Percentiles rank a stretch among this genome's conserved stretches.
phyloP scores from a whole-genome alignment of 37 sponge, comb jelly and placozoan species.

The Agelas oroides region DNA sequence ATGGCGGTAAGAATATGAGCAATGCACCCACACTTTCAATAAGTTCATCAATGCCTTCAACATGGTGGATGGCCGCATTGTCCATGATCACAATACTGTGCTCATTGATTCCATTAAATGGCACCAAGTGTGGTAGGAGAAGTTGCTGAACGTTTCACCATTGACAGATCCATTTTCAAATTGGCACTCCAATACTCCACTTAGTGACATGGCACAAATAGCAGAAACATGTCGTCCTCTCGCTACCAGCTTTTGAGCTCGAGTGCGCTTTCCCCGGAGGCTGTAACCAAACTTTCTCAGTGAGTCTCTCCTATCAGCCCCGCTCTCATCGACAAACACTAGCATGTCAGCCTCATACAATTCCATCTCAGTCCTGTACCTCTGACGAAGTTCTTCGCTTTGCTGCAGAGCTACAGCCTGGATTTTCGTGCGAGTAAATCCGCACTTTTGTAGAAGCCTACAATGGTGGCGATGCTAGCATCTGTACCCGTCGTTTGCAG shows the following conservation, averaged over 20 bases:
- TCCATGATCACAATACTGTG: slow-evolving; percentile 18
- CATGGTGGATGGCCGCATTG: slow-evolving; percentile 15
- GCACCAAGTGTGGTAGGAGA: slow-evolving; percentile 23
- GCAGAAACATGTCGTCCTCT: slow-evolving; percentile 31
- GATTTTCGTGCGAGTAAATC: too few relatives aligned
- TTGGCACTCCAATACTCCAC: slow-evolving; percentile 26
- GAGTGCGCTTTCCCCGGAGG: slow-evolving; percentile 7
- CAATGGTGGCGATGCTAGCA: too few relatives aligned
- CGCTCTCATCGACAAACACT: slow-evolving; percentile 48
- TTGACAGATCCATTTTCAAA: background rate
- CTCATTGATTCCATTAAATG: slow-evolving; percentile 23
- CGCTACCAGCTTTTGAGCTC: background rate
- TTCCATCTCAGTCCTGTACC: too few relatives aligned
- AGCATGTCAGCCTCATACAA: slow-evolving; percentile 36
- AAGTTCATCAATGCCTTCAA: background rate
- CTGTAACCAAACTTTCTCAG: slow-evolving; percentile 37
- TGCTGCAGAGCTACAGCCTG: too few relatives aligned
- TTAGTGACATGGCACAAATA: slow-evolving; percentile 19
- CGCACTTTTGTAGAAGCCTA: too few relatives aligned
- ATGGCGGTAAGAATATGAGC: slow-evolving; percentile 5
- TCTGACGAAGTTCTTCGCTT: too few relatives aligned
- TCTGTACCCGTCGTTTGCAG: too few relatives aligned
- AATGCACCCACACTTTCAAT: slow-evolving; percentile 11
- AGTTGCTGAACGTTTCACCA: background rate
- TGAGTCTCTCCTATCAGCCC: slow-evolving; percentile 7